These are phyloP conservation scores for Spodoptera frugiperda DNA, from an alignment of 1,140 invertebrate species.

Conservation along the genomic window DNA sequence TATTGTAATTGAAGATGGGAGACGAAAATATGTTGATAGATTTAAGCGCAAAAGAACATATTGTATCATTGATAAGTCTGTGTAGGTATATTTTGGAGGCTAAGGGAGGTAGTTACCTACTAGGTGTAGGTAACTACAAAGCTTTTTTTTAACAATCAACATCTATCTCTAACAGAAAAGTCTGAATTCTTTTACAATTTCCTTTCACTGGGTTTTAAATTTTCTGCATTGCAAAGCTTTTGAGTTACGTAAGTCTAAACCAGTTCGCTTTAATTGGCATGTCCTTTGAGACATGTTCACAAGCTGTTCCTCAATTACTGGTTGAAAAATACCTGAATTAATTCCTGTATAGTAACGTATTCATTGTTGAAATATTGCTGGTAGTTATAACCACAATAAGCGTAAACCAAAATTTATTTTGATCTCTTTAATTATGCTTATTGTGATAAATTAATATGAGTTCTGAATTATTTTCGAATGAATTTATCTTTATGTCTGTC, in stretches of 20 bases:
- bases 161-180: too few relatives aligned
- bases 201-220: neutral
- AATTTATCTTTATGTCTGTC: neutral
- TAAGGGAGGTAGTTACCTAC: too few relatives aligned
- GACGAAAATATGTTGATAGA: too few relatives aligned
- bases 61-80: too few relatives aligned
- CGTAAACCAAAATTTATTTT: neutral
- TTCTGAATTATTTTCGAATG: neutral
- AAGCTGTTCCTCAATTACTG: conserved; percentile 8
- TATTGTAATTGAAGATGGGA: neutral
- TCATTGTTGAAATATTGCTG: neutral
- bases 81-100: too few relatives aligned
- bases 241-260: neutral
- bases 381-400: neutral
- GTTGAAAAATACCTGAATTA: conserved; percentile 9
- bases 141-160: too few relatives aligned
- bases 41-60: too few relatives aligned
- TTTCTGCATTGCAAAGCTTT: neutral
- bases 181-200: too few relatives aligned
- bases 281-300: conserved; percentile 19
- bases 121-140: too few relatives aligned
- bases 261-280: conserved; percentile 31
- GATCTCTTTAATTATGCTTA: conserved; percentile 9
- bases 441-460: neutral
- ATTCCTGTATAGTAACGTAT: neutral